Evolutionary conservation across 2,797 vertebrate species (phyloP).

Genomic region (Nothura maculosa): DNA sequence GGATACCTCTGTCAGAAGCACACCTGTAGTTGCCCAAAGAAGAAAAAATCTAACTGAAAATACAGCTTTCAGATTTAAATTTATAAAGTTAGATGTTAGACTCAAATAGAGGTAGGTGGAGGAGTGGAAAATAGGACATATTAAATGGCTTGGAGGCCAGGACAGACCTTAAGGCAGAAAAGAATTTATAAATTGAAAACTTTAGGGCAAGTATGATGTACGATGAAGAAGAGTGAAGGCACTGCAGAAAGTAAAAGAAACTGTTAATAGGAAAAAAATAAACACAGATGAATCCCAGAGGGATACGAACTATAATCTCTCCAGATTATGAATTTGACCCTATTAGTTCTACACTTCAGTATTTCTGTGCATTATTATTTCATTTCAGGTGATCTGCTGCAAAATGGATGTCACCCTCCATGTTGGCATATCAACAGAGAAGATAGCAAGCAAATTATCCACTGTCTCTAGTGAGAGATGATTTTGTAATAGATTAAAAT

Average conservation of each 20-base stretch:
- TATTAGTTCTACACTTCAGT: neutral
- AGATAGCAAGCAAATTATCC: neutral
- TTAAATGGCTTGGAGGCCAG: neutral
- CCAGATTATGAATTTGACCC: neutral
- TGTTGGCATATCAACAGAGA: neutral
- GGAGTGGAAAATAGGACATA: neutral
- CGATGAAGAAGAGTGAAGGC: neutral
- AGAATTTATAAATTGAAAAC: neutral
- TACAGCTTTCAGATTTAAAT: neutral
- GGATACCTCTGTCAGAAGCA: neutral
- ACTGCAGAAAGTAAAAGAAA: neutral
- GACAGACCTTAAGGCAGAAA: neutral
- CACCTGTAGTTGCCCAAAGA: neutral
- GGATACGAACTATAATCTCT: neutral
- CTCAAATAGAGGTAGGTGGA: neutral
- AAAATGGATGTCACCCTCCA: neutral
- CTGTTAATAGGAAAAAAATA: too few species aligned
- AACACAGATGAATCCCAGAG: neutral
- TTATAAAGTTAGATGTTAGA: neutral
- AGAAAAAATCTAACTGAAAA: neutral
- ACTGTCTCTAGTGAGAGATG: neutral
- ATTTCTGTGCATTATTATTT: neutral
- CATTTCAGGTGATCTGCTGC: neutral
- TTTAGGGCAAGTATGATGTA: neutral
- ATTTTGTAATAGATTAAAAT: neutral